Base-by-base conservation (phyloP, 2,797 vertebrate genomes). In the Cheirogaleus major region DNA sequence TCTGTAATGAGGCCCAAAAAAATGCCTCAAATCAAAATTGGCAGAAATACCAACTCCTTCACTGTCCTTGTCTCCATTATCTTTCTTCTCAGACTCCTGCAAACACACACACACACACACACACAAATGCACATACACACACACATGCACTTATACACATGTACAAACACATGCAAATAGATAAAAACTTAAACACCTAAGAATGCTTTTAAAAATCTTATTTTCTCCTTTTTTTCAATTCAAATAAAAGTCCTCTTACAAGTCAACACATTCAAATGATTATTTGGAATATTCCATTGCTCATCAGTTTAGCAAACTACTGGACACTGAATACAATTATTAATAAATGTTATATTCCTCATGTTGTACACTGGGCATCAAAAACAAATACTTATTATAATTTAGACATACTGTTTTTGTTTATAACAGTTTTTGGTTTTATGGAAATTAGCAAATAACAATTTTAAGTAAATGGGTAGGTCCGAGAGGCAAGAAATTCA, bases 51-150 rank as follows among this genome's bases (percentile, higher is more conserved):
- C 57, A 11, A 45, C 2, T 20, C 1, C 8, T n/a, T 70, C 22
- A 70, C 1, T 43, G 2, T 76, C 18, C 8, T 38, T 43, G 8
- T 65, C 17, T 81, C 57, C 14, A 9, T 27, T 38, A 30, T 92
- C 15, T 85, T 84, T 72, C 30, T 52, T 75, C 14, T 76, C n/a
- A 83, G 50, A 27, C 3, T 59, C 35, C 4, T 75, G 8, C 3
- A 23, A 0, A 59, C 6, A 82, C 0, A 14, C 25, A 65, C 14
- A 52, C 3, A 22, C 4, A 70, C 0, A 15, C 5, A 48, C 13
- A 13, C 2, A 70, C 0, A 10, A 23, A 41, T 30, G 43, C 2
- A 27, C 22, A 18, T 55, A 20, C 10, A 73, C 22, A 32, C 13
- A 73, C 22, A 32, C 1, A 20, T 9, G 38, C 2, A 15, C 15